Percentiles rank a stretch among this genome's conserved stretches.
These are phyloP conservation scores for Aviceda cuculoides DNA, from an alignment of 2,797 vertebrate genomes.

Conservation along the genomic window DNA sequence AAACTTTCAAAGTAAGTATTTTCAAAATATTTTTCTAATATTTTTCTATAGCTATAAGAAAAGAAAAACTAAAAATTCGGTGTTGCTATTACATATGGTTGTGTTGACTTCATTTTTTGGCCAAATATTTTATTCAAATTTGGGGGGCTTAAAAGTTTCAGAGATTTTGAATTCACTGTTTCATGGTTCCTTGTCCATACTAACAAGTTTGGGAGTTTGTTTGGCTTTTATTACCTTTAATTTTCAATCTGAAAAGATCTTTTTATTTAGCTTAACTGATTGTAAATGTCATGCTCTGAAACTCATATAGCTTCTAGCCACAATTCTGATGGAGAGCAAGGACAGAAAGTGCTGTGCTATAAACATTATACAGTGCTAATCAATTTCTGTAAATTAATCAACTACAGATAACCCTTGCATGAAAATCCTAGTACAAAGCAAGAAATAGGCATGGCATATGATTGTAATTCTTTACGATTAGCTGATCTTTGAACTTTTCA, in stretches of 20 bases:
- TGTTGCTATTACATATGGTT: background rate
- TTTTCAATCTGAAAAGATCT: background rate
- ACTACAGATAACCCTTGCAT: background rate
- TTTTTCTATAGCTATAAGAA: background rate
- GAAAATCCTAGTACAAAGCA: background rate
- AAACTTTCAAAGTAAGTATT: background rate
- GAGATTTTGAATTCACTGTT: background rate
- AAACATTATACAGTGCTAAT: background rate
- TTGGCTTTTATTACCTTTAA: background rate
- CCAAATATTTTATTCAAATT: background rate
- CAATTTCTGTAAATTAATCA: background rate
- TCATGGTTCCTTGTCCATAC: background rate
- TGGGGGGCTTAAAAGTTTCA: background rate
- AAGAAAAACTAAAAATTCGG: background rate
- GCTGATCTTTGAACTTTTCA: background rate
- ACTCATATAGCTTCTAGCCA: background rate
- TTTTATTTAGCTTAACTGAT: background rate
- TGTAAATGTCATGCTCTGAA: background rate
- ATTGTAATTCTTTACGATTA: background rate
- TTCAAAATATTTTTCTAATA: background rate
- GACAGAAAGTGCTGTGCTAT: background rate
- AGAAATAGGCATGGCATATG: background rate
- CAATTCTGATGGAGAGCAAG: background rate
- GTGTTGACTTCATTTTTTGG: background rate
- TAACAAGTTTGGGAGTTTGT: background rate